Base-by-base conservation (phyloP, 2,113 vertebrate species). In the Paradoxurus hermaphroditus region DNA sequence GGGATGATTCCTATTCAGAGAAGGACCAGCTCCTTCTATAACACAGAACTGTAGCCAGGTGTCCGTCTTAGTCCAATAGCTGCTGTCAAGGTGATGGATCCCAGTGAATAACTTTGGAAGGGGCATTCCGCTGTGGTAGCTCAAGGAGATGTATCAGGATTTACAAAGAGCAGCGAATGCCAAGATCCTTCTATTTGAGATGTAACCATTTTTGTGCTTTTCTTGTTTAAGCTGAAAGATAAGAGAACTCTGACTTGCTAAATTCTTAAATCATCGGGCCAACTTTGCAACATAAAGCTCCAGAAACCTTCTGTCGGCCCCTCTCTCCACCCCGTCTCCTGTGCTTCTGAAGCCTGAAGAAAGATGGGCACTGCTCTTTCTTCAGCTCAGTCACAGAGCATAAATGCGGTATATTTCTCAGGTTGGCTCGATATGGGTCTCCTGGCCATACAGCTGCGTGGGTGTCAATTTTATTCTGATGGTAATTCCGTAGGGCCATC, bases 211-310 rank as follows among this genome's bases (percentile, higher is more conserved):
- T 73, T 73, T 36, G 11, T 65, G 9, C 73, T 90, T 81, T 84
- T n/a, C 9, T 86, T 78, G 89, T 93, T 93, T 82, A 91, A 95
- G 41, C 44, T 65, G 27, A 91, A 86, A 96, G 72, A 89, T 90
- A 94, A 79, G 39, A 92, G 81, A 82, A 94, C 7, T 92, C 19
- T 31, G 56, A 88, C 44, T 36, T 18, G 31, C 31, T 79, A 46
- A 91, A 25, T 62, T 91, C 53, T 81, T 25, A 70, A 67, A 62
- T 67, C 31, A 36, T 93, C 29, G 25, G 70, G 41, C 19, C 78
- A 88, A 3, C 9, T 78, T 86, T 53, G n/a, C 18, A 68, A 51
- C 53, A 18, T 36, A 34, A 46, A 59, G 16, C 68, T 78, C n/a
- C 39, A 91, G 72, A 79, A 68, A 21, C 46, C 67, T 15, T 84